Conservation (phyloP, 2,888 invertebrate genomes). For the Serrognathus titanus region DNA sequence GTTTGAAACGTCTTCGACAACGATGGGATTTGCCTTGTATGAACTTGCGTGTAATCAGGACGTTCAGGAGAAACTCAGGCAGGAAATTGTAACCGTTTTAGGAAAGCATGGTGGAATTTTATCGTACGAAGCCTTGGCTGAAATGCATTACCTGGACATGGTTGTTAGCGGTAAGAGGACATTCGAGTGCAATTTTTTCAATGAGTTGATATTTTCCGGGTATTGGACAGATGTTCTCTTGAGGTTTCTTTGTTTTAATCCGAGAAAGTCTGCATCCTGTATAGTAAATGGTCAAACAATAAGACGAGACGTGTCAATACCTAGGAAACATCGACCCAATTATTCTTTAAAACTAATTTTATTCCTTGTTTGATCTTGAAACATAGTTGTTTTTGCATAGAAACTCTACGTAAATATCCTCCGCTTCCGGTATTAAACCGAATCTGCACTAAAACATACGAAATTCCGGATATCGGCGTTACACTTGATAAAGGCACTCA, state of each 20-base stretch:
- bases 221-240: no score
- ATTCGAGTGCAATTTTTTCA: no score
- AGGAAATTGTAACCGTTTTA: constrained; percentile 18
- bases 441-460: constrained; percentile 52
- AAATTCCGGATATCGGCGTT: constrained; percentile 50
- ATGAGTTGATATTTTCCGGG: no score
- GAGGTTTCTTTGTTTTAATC: no score
- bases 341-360: no score
- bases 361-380: not conserved
- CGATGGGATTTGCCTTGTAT: constrained; percentile 24
- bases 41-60: constrained; percentile 23
- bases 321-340: no score
- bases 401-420: constrained; percentile 59
- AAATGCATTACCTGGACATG: constrained; percentile 25
- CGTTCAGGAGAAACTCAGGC: constrained; percentile 23
- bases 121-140: constrained; percentile 21
- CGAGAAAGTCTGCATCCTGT: no score
- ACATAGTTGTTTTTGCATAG: constrained; percentile 34
- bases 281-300: no score
- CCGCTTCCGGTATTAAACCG: constrained; percentile 54
- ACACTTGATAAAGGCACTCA: constrained; percentile 52
- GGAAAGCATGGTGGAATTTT: constrained; percentile 17
- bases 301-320: no score
- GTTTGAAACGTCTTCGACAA: constrained; percentile 29
- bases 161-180: constrained; percentile 22